phyloP scores from a whole-genome alignment of 2,113 vertebrate species.

The Silurus meridionalis region DNA sequence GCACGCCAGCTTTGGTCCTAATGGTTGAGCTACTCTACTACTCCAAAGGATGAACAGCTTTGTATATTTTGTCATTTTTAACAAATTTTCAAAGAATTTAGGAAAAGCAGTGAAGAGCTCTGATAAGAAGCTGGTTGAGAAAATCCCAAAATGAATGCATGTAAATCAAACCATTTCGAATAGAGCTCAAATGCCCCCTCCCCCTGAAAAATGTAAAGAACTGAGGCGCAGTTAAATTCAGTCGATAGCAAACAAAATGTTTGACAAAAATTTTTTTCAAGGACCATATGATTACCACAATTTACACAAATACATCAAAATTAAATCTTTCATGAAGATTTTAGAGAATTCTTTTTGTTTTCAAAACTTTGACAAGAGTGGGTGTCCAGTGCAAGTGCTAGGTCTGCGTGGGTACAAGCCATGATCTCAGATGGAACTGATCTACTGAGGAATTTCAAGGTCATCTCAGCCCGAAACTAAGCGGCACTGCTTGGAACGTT shows the following conservation, averaged over 20 bases:
- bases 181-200: too few species aligned
- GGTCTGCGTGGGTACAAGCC: not conserved
- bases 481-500: not conserved
- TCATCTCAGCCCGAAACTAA: not conserved
- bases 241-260: not conserved
- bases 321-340: not conserved
- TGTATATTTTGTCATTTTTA: not conserved
- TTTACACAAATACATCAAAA: not conserved
- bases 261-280: not conserved
- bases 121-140: not conserved
- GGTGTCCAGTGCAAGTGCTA: not conserved
- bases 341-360: not conserved
- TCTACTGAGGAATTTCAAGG: not conserved
- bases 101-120: constrained; percentile 40
- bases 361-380: not conserved
- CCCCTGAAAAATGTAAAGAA: constrained; percentile 29
- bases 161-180: constrained; percentile 60
- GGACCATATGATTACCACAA: not conserved
- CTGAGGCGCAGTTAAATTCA: not conserved
- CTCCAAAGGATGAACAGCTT: not conserved
- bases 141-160: not conserved
- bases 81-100: constrained; percentile 54
- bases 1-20: constrained; percentile 97
- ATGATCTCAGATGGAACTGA: not conserved
- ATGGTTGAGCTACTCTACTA: constrained; percentile 78